A percentile compares a stretch with the other conserved stretches of the same genome.
phyloP scores from a whole-genome alignment of 2,113 vertebrate species.

The Lamprologus tigripictilis region DNA sequence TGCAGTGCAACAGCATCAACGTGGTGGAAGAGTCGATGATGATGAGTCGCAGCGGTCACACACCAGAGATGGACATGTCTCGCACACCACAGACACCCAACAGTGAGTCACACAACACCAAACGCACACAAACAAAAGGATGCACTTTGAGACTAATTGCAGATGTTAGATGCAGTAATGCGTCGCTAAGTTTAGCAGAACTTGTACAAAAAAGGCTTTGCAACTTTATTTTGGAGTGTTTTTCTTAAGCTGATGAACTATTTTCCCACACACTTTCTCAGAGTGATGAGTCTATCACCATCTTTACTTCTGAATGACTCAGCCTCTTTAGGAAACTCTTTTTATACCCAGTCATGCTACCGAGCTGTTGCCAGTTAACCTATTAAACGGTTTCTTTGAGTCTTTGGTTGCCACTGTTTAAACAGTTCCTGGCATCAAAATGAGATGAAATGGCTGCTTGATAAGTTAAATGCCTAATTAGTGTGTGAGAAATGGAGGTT shows the following conservation, averaged over 20 bases:
- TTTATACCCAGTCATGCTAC: background rate
- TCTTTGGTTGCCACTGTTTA: background rate
- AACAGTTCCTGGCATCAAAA: background rate
- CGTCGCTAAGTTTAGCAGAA: background rate
- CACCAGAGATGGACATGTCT: constrained; percentile 78
- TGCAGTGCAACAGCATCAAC: constrained; percentile 98
- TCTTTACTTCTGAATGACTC: background rate
- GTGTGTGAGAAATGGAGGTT: background rate
- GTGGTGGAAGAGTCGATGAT: constrained; percentile 93
- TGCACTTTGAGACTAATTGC: background rate
- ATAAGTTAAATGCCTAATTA: background rate
- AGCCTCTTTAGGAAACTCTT: background rate
- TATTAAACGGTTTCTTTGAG: background rate
- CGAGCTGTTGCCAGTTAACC: background rate
- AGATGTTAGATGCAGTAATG: background rate
- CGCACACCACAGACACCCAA: constrained; percentile 79
- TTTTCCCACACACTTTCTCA: background rate
- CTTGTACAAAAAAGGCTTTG: background rate
- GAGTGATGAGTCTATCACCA: background rate
- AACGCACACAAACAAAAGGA: background rate
- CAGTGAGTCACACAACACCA: constrained; percentile 72
- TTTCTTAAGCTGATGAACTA: background rate
- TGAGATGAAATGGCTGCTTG: background rate
- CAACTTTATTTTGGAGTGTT: background rate
- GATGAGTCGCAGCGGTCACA: constrained; percentile 81